These are phyloP conservation scores for Trissolcus brochymenae DNA, from an alignment of 2,888 invertebrate genomes.

Conservation along the genomic window DNA sequence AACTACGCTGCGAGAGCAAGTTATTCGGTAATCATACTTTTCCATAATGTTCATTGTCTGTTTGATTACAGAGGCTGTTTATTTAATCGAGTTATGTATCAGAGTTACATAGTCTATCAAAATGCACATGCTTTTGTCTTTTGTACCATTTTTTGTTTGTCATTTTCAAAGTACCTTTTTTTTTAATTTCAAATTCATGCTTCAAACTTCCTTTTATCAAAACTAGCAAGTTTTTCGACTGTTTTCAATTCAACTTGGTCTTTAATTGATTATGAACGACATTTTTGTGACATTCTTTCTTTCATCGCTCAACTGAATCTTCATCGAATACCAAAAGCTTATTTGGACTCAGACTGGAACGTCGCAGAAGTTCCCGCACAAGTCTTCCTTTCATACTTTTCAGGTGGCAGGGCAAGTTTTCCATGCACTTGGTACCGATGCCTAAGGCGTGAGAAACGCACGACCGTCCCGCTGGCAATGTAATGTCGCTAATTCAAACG, in stretches of 20 bases:
- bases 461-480: slow-evolving; percentile 56
- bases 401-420: slow-evolving; percentile 37
- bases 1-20: slow-evolving; percentile 31
- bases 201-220: too few relatives aligned
- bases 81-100: slow-evolving; percentile 33
- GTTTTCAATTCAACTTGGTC: too few relatives aligned
- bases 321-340: slow-evolving; percentile 9
- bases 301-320: too few relatives aligned
- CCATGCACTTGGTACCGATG: slow-evolving; percentile 36
- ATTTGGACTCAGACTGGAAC: slow-evolving; percentile 1
- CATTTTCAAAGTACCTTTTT: too few relatives aligned
- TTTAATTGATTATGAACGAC: too few relatives aligned
- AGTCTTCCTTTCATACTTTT: slow-evolving; percentile 50
- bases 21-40: slow-evolving; percentile 48
- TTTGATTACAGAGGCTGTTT: slow-evolving; percentile 18
- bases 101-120: background rate
- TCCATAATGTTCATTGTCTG: slow-evolving; percentile 26
- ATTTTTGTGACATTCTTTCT: too few relatives aligned
- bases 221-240: too few relatives aligned
- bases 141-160: too few relatives aligned
- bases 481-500: slow-evolving; percentile 46
- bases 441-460: slow-evolving; percentile 63
- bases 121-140: too few relatives aligned
- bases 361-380: slow-evolving; percentile 28
- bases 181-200: too few relatives aligned